These are phyloP conservation scores for Coecobrya sp. DNA, from an alignment of 2,888 invertebrate genomes.

Conservation along the genomic window DNA sequence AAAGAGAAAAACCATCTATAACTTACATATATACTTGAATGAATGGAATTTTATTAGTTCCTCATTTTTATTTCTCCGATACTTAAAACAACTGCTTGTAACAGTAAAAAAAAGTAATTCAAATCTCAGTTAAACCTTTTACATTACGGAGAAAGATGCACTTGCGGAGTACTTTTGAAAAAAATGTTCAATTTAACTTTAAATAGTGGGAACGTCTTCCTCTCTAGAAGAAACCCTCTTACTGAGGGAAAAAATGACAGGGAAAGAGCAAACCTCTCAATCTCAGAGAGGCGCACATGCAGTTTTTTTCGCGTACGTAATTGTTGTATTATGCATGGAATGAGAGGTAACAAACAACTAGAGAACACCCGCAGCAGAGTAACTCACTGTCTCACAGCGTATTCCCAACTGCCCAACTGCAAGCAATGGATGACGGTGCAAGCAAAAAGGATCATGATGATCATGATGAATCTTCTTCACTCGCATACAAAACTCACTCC, in stretches of 20 bases:
- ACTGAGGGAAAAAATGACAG: constrained; percentile 33
- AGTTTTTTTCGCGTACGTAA: constrained; percentile 14
- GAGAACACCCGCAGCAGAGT: constrained; percentile 66
- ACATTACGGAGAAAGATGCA: neutral
- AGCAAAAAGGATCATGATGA: constrained; percentile 33
- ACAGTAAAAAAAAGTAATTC: too few relatives aligned
- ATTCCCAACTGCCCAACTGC: constrained; percentile 81
- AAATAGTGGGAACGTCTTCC: neutral
- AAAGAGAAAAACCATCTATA: too few relatives aligned
- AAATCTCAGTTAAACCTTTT: too few relatives aligned
- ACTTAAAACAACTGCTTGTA: too few relatives aligned
- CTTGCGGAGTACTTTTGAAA: neutral
- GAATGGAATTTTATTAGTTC: too few relatives aligned
- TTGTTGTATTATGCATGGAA: constrained; percentile 39
- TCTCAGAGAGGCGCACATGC: constrained; percentile 36
- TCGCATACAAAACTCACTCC: neutral
- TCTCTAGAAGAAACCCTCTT: constrained; percentile 41
- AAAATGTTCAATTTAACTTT: neutral
- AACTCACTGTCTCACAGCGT: constrained; percentile 80
- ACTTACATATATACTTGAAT: too few relatives aligned
- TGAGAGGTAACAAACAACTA: constrained; percentile 40
- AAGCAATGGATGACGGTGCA: constrained; percentile 60
- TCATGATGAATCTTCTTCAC: constrained; percentile 55
- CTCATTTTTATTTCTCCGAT: too few relatives aligned
- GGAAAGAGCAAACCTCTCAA: neutral